Base-by-base conservation (phyloP, 2,888 invertebrate genomes). In the Nephrocerus scutellatus region DNA sequence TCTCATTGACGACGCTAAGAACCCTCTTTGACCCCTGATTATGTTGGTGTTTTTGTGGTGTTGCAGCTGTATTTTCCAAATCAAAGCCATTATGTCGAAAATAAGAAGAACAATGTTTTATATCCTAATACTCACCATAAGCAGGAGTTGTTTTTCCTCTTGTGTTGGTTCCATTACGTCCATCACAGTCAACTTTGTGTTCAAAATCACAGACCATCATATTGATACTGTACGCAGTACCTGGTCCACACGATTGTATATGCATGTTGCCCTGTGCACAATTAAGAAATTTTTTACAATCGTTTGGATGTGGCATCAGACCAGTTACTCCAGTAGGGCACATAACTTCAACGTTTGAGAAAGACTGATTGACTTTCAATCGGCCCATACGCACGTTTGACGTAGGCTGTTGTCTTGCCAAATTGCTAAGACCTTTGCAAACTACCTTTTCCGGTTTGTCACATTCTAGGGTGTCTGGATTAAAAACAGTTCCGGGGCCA, bases 401-500 rank as follows among this genome's bases (percentile, higher is more conserved):
- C 8, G 24, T 34, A 4, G 28, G 7, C 1, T 22, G 8, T 20
- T 33, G 33, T 10, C 38, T 40, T 7, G 39, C 39, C 18, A 46
- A 14, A 3, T 36, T 39, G 16, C 24, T 34, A 18, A 49, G 38
- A 3, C 51, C 43, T 2, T 54, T 47, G 50, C 77, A 81, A 26
- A 67, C 65, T 2, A 79, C 80, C 56, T 80, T 79, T 38, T 70
- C 62, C 0, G 77, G 75, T 49, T 70, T 76, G 61, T 81, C 81
- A 52, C 82, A 82, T 54, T 76, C 75, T 18, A 74, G 56, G 1
- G 73, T 73, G 25, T 70, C 68, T 0, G 76, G 74, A 62, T 77
- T 80, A 54, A 82, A 82, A 2, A 77, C 67, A 0, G 80, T 82
- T 9, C 79, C 79, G 1, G 80, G 76, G 1, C 76, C 72, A 56